Percentiles rank a stretch among this genome's conserved stretches.
Conservation (phyloP, 2,797 vertebrate species). For the Rhabdomys pumilio region DNA sequence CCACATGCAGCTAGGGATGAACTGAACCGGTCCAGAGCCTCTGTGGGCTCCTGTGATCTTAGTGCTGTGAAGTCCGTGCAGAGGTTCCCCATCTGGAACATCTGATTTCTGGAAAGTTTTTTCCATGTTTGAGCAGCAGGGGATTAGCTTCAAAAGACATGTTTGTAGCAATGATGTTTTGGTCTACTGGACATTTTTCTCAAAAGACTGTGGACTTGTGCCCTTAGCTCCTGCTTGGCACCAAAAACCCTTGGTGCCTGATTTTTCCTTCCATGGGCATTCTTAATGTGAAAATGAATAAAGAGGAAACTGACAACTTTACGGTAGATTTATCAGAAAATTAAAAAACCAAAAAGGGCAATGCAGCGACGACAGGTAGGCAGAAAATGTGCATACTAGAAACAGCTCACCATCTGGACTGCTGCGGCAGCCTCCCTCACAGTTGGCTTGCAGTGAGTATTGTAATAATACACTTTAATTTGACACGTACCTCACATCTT, state of each 20-base stretch:
- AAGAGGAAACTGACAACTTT: background rate
- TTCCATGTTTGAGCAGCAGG: conserved; percentile 52
- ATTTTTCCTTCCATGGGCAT: background rate
- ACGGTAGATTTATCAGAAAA: background rate
- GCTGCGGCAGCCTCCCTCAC: accelerated
- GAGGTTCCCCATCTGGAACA: background rate
- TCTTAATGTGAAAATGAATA: background rate
- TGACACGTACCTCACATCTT: background rate
- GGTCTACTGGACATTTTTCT: conserved; percentile 17
- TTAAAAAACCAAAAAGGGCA: background rate
- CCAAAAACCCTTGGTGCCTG: background rate
- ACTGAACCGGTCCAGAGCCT: background rate
- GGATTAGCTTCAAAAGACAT: conserved; percentile 53
- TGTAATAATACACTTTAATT: background rate
- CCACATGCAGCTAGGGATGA: background rate
- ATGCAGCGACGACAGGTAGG: background rate
- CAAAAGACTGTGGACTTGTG: background rate
- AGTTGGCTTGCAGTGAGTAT: too few species aligned
- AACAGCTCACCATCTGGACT: too few species aligned
- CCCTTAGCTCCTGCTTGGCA: background rate
- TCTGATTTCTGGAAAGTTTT: conserved; percentile 23
- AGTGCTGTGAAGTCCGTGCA: background rate
- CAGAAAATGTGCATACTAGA: background rate
- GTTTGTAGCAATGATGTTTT: background rate
- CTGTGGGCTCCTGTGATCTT: background rate